Conservation (phyloP, 2,113 vertebrate species). For the Prochilodus magdalenae region DNA sequence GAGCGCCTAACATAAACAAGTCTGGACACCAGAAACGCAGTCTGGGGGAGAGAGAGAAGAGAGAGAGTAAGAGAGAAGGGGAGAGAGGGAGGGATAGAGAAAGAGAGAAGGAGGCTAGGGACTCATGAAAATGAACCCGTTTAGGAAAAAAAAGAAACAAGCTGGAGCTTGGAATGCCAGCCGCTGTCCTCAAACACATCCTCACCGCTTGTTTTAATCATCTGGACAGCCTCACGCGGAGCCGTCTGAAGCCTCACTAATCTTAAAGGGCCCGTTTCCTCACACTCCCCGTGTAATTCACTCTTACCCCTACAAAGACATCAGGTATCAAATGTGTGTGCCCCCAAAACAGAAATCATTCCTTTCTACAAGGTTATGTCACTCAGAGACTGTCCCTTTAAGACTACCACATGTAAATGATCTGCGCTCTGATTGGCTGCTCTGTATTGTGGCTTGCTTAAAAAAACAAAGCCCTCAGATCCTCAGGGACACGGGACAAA, state of each 20-base stretch:
- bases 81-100: conserved; percentile 45
- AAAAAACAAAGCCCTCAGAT: too few species aligned
- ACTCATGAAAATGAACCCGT: conserved; percentile 11
- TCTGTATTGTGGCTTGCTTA: too few species aligned
- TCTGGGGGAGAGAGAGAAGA: conserved; percentile 53
- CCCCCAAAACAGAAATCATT: too few species aligned
- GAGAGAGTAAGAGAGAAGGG: conserved; percentile 55
- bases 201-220: conserved; percentile 23
- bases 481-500: too few species aligned
- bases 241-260: not conserved
- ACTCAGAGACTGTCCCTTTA: too few species aligned
- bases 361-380: too few species aligned
- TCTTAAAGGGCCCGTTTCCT: too few species aligned
- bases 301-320: not conserved
- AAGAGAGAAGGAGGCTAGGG: not conserved
- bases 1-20: conserved; percentile 71
- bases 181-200: conserved; percentile 8
- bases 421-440: too few species aligned
- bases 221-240: conserved; percentile 6
- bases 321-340: too few species aligned
- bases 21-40: conserved; percentile 72
- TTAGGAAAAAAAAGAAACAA: not conserved
- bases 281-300: not conserved
- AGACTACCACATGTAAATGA: too few species aligned
- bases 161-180: conserved; percentile 32